Conservation (phyloP, 1,140 invertebrate species). For the Drosophila dunni region DNA sequence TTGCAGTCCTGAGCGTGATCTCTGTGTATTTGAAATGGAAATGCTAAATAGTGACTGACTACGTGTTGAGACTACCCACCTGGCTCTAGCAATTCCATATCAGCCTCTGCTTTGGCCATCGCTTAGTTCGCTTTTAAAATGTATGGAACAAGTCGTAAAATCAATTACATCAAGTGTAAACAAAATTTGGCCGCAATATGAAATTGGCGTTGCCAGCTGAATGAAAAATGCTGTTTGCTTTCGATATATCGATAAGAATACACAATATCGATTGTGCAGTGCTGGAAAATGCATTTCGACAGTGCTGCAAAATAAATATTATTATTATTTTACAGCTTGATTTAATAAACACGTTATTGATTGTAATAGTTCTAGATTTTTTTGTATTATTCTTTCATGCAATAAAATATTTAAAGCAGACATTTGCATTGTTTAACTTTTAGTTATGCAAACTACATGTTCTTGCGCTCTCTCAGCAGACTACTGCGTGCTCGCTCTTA, state of each 20-base stretch:
- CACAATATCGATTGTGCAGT: not conserved
- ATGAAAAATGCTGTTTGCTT: not conserved
- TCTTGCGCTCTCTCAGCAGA: conserved; percentile 21
- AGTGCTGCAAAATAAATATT: conserved; percentile 4
- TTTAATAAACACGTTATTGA: not conserved
- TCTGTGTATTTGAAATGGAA: conserved; percentile 15
- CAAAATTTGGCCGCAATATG: conserved; percentile 29
- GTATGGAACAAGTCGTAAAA: conserved; percentile 4
- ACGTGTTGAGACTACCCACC: conserved; percentile 5
- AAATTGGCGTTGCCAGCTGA: conserved; percentile 15
- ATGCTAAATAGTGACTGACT: not conserved
- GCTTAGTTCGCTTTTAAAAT: not conserved
- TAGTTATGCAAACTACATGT: conserved; percentile 20
- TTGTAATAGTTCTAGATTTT: not conserved
- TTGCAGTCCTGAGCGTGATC: conserved; percentile 16
- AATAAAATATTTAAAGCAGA: not conserved
- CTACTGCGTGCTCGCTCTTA: conserved; percentile 49
- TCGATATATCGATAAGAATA: conserved; percentile 20
- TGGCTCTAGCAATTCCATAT: not conserved
- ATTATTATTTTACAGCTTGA: not conserved
- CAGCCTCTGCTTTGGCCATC: conserved; percentile 1
- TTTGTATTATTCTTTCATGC: not conserved
- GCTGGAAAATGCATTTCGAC: not conserved
- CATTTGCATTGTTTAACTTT: not conserved
- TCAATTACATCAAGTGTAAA: conserved; percentile 37